These are phyloP conservation scores for Scomberomorus guttatus DNA, from an alignment of 2,797 vertebrate species.

Conservation along the genomic window DNA sequence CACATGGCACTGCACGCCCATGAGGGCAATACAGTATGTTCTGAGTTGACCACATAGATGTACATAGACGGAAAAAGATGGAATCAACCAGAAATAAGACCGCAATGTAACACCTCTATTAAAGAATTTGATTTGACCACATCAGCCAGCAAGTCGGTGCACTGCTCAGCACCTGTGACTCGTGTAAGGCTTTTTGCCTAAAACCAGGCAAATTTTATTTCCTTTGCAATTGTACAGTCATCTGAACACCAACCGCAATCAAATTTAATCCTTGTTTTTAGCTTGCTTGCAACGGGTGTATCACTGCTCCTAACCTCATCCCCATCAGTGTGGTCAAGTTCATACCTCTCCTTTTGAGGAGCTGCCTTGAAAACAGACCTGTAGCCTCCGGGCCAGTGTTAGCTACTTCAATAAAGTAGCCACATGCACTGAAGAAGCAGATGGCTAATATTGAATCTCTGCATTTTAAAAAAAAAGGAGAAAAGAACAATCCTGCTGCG, in stretches of 20 bases:
- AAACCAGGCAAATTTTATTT: neutral
- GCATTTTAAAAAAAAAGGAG: slow-evolving; percentile 4
- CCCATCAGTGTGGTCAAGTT: slow-evolving; percentile 3
- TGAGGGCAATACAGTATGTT: too few species aligned
- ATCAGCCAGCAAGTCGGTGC: neutral
- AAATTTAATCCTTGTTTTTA: too few species aligned
- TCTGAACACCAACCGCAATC: too few species aligned
- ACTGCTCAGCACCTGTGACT: neutral
- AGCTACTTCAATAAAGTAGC: slow-evolving; percentile 2
- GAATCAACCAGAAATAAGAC: neutral
- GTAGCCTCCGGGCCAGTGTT: neutral
- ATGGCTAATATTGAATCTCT: neutral
- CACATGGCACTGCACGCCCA: too few species aligned
- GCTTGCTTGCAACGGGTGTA: neutral
- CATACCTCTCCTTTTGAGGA: slow-evolving; percentile 1
- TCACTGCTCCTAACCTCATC: neutral
- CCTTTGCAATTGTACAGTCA: neutral
- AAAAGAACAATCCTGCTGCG: neutral
- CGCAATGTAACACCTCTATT: neutral
- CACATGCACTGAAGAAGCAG: slow-evolving; percentile 13
- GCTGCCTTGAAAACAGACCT: slow-evolving; percentile 16
- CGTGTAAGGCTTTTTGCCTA: neutral
- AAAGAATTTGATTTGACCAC: neutral
- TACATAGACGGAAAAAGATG: neutral
- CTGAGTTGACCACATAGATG: neutral